phyloP scores from a whole-genome alignment of 2,113 vertebrate genomes.

The Nasalis larvatus region DNA sequence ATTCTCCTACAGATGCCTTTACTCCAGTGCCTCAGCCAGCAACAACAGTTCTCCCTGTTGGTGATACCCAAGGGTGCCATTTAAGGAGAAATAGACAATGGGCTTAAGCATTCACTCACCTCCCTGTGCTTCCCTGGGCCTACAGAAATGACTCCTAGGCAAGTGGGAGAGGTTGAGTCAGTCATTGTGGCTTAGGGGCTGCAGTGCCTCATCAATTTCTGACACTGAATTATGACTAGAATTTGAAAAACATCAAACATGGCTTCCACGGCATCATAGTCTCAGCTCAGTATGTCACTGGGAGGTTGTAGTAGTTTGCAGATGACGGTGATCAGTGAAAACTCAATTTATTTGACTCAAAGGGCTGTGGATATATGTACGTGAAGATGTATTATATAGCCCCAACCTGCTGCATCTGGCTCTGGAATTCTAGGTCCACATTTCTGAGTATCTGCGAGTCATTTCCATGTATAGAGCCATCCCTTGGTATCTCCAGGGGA shows the following conservation, averaged over 20 bases:
- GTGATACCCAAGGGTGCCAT: background rate
- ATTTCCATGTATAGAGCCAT: background rate
- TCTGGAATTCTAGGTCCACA: background rate
- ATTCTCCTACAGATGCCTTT: background rate
- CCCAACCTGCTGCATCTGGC: background rate
- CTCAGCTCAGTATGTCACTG: background rate
- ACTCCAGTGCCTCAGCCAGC: rapidly evolving
- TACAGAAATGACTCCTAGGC: background rate
- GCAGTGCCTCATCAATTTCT: background rate
- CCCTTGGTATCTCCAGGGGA: background rate
- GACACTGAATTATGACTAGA: background rate
- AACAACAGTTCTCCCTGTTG: background rate
- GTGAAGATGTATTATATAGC: background rate
- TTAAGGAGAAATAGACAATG: background rate
- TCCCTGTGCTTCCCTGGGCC: background rate
- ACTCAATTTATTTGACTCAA: background rate
- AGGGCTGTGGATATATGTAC: background rate
- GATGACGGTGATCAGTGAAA: background rate
- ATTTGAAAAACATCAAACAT: background rate
- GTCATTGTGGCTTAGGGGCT: background rate
- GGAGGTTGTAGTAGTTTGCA: background rate
- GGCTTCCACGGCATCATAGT: background rate
- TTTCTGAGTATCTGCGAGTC: background rate
- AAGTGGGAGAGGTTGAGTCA: background rate
- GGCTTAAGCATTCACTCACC: background rate